phyloP scores from a whole-genome alignment of 2,797 vertebrate genomes.

The Peromyscus melanophrys region DNA sequence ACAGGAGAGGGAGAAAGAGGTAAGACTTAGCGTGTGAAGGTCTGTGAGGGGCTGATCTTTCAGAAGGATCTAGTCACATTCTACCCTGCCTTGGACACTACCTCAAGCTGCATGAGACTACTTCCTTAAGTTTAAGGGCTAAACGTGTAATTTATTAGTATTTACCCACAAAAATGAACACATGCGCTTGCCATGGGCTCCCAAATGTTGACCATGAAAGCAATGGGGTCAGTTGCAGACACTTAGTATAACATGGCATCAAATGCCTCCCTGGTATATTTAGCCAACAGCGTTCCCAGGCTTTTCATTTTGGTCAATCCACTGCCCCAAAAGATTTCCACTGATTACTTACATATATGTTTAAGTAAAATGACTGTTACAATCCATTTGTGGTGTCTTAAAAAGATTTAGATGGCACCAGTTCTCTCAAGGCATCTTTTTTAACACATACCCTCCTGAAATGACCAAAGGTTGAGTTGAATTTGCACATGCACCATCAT shows the following conservation, averaged over 20 bases:
- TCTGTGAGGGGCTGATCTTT: background rate
- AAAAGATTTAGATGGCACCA: background rate
- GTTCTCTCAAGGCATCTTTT: background rate
- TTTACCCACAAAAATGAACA: background rate
- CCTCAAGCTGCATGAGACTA: slow-evolving; percentile 25
- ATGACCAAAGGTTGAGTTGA: slow-evolving; percentile 24
- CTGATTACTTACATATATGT: background rate
- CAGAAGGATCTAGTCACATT: background rate
- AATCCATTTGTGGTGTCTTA: background rate
- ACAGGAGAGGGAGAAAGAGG: background rate
- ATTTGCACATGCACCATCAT: background rate
- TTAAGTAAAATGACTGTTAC: slow-evolving; percentile 48
- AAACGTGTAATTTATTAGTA: slow-evolving; percentile 62
- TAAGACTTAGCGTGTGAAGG: background rate
- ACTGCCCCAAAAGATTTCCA: background rate
- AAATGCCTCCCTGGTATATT: background rate
- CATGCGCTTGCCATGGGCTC: background rate
- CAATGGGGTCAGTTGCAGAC: slow-evolving; percentile 31
- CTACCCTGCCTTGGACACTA: background rate
- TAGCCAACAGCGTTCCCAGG: background rate
- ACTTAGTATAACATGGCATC: background rate
- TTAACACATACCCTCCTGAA: background rate
- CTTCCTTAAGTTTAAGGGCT: background rate
- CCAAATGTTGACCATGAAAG: slow-evolving; percentile 54
- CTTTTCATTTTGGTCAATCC: slow-evolving; percentile 37